Conservation (phyloP, 2,888 invertebrate genomes). For the Trisateles emortualis region DNA sequence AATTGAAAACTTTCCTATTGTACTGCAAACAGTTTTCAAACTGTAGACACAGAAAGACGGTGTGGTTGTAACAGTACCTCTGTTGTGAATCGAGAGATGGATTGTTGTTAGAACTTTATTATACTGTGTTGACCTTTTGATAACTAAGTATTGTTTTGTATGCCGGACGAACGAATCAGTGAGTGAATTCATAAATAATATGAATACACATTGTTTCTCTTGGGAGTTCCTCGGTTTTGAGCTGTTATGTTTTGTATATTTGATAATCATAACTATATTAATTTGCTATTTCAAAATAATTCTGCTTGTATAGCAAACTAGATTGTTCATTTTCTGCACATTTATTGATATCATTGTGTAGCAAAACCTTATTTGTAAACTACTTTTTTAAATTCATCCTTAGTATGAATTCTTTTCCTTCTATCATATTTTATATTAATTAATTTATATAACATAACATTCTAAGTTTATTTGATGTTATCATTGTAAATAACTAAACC, state of each 20-base stretch:
- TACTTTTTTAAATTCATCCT: too few species aligned
- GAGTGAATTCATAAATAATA: conserved; percentile 24
- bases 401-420: too few species aligned
- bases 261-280: conserved; percentile 11
- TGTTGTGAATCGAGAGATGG: conserved; percentile 40
- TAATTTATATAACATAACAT: neutral
- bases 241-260: conserved; percentile 20
- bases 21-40: conserved; percentile 67
- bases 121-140: conserved; percentile 42
- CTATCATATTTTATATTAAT: too few species aligned
- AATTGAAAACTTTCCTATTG: conserved; percentile 81
- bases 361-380: too few species aligned
- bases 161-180: conserved; percentile 34
- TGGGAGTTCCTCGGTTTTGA: conserved; percentile 19
- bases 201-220: conserved; percentile 32
- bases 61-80: conserved; percentile 40
- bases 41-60: conserved; percentile 64
- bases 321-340: neutral
- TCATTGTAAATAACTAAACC: conserved; percentile 6
- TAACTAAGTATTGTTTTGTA: conserved; percentile 42
- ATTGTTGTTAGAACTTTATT: conserved; percentile 45
- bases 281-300: conserved; percentile 23
- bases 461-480: neutral
- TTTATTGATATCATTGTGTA: too few species aligned
- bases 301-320: conserved; percentile 9